Evolutionary conservation across 2,113 vertebrate species (phyloP).

Genomic region (Pheucticus melanocephalus): DNA sequence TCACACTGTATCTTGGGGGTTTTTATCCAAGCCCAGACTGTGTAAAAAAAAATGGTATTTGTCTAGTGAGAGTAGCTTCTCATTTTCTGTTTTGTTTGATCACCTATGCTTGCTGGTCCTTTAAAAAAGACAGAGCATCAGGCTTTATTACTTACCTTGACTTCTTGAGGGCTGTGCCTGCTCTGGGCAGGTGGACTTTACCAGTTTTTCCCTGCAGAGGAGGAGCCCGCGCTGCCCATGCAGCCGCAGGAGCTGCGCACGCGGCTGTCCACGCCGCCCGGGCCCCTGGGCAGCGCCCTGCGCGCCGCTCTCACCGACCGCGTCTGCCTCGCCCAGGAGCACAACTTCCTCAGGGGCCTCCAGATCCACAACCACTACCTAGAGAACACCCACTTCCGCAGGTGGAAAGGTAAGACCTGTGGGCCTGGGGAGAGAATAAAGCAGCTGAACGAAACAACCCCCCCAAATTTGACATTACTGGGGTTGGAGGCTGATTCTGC

Average conservation of each 20-base stretch:
- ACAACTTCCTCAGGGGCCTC: slow-evolving; percentile 71
- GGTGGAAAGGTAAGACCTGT: slow-evolving; percentile 69
- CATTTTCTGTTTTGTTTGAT: neutral
- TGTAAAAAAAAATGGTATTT: neutral
- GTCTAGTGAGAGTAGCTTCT: neutral
- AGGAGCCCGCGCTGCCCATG: neutral
- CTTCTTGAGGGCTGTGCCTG: neutral
- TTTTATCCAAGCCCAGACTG: neutral
- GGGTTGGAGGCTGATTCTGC: neutral
- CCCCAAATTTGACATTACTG: rapidly evolving
- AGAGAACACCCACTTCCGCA: slow-evolving; percentile 51
- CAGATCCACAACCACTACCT: slow-evolving; percentile 70
- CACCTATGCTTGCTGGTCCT: neutral
- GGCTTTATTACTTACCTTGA: neutral
- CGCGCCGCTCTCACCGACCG: slow-evolving; percentile 57
- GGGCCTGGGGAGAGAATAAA: neutral
- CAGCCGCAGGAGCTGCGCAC: slow-evolving; percentile 29
- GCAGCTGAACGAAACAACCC: rapidly evolving
- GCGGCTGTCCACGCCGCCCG: slow-evolving; percentile 7
- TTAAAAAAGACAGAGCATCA: neutral
- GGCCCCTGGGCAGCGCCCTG: slow-evolving; percentile 42
- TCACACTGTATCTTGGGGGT: neutral
- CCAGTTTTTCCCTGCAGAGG: neutral
- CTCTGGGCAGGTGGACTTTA: neutral
- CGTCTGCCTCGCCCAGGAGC: slow-evolving; percentile 36